Evolutionary conservation across 2,797 vertebrate species (phyloP), one percentile per base, ranked within the genome.

Genomic region (Moxostoma hubbsi): DNA sequence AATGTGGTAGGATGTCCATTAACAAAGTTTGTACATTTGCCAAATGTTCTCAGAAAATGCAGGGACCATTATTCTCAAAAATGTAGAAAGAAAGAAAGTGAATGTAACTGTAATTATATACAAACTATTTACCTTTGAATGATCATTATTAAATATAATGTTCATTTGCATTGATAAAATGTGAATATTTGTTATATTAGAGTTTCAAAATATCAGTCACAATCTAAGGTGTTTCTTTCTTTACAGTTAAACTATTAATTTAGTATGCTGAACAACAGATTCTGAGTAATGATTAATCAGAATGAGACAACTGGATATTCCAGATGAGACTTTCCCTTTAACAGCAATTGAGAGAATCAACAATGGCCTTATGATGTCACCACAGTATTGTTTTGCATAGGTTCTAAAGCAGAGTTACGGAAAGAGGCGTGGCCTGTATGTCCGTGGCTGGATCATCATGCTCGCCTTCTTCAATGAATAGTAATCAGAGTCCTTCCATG

Each of bases 401-500:
- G 50, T 12, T 13, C 59, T 69, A 18, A n/a, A 58, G 71, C 6
- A 2, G 12, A 45, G 18, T 91, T 86, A 93, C 0, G 90, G 91
- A 72, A 90, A 92, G n/a, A 86, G 45, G 53, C 82, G 89, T 0
- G 89, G 87, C 4, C 86, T 87, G 80, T 93, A 93, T 0, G 85
- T 77, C n/a, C 87, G 86, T 0, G 93, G 92, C 0, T 91, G 88
- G 74, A 94, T 92, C 91, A 92, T 93, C 93, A 94, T 93, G 46
- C 90, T 90, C 64, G 92, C 92, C 13, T 89, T 93, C 83, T 82
- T 89, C 1, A 94, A 82, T 7, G 92, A 93, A 54, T 93, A 93
- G 46, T 93, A 93, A 73, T 94, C 93, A 0, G 92, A 91, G 88
- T 94, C 90, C 81, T 89, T 92, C 93, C 93, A 93, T 0, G 89